Evolutionary conservation across 2,113 vertebrate species (phyloP).

Genomic region (Cyrtonyx montezumae): DNA sequence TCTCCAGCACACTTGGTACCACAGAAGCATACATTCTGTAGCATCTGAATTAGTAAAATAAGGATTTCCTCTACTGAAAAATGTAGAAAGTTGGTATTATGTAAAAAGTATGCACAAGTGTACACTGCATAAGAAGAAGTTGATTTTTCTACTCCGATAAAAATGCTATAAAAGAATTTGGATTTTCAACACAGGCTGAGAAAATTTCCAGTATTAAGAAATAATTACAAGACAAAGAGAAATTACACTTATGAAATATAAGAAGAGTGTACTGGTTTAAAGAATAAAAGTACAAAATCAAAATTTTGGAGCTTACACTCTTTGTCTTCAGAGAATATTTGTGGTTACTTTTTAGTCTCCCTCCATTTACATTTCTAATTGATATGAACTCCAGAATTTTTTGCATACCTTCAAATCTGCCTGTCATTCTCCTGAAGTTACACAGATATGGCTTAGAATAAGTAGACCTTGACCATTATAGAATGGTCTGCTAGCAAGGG

Average conservation of each 20-base stretch:
- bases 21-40: background rate
- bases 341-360: background rate
- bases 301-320: background rate
- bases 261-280: background rate
- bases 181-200: background rate
- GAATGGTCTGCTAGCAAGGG: background rate
- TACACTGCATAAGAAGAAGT: background rate
- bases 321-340: background rate
- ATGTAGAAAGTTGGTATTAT: background rate
- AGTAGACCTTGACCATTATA: background rate
- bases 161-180: background rate
- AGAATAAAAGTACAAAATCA: background rate
- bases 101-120: background rate
- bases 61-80: background rate
- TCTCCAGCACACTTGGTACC: background rate
- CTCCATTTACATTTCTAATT: background rate
- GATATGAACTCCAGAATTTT: background rate
- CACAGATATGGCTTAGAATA: background rate
- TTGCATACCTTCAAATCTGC: background rate
- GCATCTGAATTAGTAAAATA: conserved; percentile 7
- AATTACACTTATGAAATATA: background rate
- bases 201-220: background rate
- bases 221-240: background rate
- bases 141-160: background rate
- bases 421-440: background rate